Evolutionary conservation across 2,797 vertebrate species (phyloP).

Genomic region (Bufotes viridis): DNA sequence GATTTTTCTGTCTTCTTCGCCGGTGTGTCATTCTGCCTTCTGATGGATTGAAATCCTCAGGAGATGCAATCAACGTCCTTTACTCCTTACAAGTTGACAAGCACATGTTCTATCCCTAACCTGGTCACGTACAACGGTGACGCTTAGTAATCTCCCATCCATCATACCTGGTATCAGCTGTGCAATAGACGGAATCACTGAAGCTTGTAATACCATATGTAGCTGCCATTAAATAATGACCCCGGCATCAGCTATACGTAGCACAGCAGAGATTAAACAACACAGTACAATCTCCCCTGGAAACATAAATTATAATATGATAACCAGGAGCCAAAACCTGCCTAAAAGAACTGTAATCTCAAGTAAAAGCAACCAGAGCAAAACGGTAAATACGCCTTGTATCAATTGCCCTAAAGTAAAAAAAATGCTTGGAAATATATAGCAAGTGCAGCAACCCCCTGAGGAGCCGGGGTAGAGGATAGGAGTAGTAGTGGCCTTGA

Average conservation of each 20-base stretch:
- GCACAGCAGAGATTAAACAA: background rate
- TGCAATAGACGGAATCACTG: constrained; percentile 32
- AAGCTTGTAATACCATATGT: constrained; percentile 43
- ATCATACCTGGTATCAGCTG: constrained; percentile 2
- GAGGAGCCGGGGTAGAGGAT: too few relatives aligned
- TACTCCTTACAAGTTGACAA: background rate
- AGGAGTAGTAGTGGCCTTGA: too few relatives aligned
- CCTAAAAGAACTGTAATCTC: background rate
- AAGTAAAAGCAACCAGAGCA: background rate
- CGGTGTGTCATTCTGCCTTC: background rate
- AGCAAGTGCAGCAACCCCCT: too few relatives aligned
- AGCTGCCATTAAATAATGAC: constrained; percentile 36
- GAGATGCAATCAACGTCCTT: constrained; percentile 16
- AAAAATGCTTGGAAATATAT: too few relatives aligned
- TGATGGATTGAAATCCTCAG: constrained; percentile 23
- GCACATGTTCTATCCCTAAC: background rate
- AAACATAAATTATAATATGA: constrained; percentile 6
- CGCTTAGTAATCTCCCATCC: background rate
- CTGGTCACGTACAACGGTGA: constrained; percentile 11
- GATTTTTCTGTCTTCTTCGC: constrained; percentile 4
- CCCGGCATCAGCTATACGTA: background rate
- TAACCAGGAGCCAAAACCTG: background rate
- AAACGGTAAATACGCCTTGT: background rate
- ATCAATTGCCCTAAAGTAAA: background rate
- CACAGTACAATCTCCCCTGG: background rate